phyloP scores from a whole-genome alignment of 2,113 vertebrate genomes.

The Scartelaos histophorus region DNA sequence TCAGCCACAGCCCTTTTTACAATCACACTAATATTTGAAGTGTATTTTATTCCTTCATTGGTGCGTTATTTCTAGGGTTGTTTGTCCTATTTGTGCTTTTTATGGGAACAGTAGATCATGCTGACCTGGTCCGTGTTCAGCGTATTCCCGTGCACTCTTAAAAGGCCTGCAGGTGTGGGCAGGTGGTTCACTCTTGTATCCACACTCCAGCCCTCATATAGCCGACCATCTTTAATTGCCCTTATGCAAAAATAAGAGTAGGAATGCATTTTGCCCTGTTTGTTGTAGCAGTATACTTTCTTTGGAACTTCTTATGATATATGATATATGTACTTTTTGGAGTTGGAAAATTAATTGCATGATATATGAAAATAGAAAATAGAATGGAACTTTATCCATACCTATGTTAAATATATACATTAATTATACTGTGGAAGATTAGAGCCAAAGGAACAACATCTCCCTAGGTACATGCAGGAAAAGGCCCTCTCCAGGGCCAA shows the following conservation, averaged over 20 bases:
- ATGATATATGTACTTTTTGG: too few species aligned
- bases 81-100: slow-evolving; percentile 20
- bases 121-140: slow-evolving; percentile 8
- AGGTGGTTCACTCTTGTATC: background rate
- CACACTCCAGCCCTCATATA: background rate
- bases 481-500: too few species aligned
- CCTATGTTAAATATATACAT: too few species aligned
- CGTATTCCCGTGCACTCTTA: background rate
- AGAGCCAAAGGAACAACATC: too few species aligned
- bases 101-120: slow-evolving; percentile 15
- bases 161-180: background rate
- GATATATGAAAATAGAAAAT: too few species aligned
- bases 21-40: background rate
- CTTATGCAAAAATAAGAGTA: slow-evolving; percentile 1
- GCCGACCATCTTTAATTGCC: background rate
- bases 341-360: too few species aligned
- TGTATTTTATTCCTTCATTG: background rate
- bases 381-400: too few species aligned
- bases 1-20: background rate
- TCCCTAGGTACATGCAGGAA: too few species aligned
- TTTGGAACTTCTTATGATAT: slow-evolving; percentile 18
- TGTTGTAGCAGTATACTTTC: background rate
- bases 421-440: too few species aligned
- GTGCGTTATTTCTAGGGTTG: background rate
- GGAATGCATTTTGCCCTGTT: background rate